Conservation (phyloP, 2,888 invertebrate species). For the Carterocephalus palaemon region DNA sequence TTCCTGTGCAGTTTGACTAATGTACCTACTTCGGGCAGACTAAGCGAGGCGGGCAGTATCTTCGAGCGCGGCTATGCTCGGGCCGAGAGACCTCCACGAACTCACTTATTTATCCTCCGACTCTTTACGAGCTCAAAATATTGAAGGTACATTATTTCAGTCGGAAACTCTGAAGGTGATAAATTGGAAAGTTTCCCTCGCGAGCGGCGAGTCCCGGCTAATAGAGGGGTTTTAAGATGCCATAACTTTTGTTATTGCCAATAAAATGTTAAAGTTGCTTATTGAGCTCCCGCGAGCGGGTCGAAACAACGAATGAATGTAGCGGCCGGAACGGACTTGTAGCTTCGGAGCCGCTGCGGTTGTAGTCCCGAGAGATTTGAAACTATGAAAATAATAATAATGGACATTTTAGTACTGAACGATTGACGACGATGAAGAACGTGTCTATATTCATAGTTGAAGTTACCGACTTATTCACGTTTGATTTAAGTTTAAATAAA, state of each 20-base stretch:
- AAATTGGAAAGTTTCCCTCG: constrained; percentile 16
- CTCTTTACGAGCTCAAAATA: constrained; percentile 19
- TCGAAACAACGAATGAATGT: constrained; percentile 11
- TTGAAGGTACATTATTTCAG: constrained; percentile 10
- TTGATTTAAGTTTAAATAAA: too few relatives aligned
- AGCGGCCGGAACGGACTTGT: constrained; percentile 1
- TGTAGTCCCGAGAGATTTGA: too few relatives aligned
- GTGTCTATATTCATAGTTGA: too few relatives aligned
- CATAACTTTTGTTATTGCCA: constrained; percentile 16
- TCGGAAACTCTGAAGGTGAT: constrained; percentile 11
- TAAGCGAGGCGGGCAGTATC: too few relatives aligned
- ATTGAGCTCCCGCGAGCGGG: not conserved
- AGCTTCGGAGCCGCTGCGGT: too few relatives aligned
- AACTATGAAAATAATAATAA: too few relatives aligned
- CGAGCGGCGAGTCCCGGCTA: constrained; percentile 9
- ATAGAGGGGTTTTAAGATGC: constrained; percentile 14
- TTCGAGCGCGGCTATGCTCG: too few relatives aligned
- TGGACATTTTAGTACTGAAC: too few relatives aligned
- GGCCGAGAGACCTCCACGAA: constrained; percentile 29
- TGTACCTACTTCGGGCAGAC: too few relatives aligned
- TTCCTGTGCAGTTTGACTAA: too few relatives aligned
- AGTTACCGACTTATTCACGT: too few relatives aligned
- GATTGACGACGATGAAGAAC: too few relatives aligned
- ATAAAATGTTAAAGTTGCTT: constrained; percentile 15
- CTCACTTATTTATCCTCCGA: constrained; percentile 29